phyloP scores from a whole-genome alignment of 2,113 vertebrate genomes.

The Toxotes jaculatrix region DNA sequence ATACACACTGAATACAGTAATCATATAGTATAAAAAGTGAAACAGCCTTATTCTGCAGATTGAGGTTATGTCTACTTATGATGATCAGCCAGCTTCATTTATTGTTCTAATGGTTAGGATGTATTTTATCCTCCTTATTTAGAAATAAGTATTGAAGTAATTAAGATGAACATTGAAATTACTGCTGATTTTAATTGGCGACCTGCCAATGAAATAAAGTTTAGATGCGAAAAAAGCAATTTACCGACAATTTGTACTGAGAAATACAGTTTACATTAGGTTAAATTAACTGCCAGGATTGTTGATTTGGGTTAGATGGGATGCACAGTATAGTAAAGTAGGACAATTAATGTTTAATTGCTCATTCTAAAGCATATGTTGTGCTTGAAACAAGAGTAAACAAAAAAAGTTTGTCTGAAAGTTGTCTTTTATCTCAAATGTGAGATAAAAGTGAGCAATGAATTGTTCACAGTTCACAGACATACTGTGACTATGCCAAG shows the following conservation, averaged over 20 bases:
- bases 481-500: background rate
- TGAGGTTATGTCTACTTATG: background rate
- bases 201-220: background rate
- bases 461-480: background rate
- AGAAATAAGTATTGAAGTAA: constrained; percentile 3
- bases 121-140: background rate
- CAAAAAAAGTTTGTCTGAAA: background rate
- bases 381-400: background rate
- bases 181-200: background rate
- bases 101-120: background rate
- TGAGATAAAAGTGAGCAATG: background rate
- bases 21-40: background rate
- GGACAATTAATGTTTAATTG: constrained; percentile 8
- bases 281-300: constrained; percentile 13
- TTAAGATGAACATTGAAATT: background rate
- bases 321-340: background rate
- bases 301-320: background rate
- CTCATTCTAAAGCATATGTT: background rate
- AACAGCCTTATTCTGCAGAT: background rate
- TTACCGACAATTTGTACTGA: constrained; percentile 23
- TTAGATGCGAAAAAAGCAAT: constrained; percentile 5
- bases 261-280: constrained; percentile 4
- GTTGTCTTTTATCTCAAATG: background rate
- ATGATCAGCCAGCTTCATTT: background rate
- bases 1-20: background rate